A percentile compares a stretch with the other conserved stretches of the same genome.
phyloP scores from a whole-genome alignment of 37 sponge, comb jelly and placozoan genomes.

The Aplysina aerophoba region DNA sequence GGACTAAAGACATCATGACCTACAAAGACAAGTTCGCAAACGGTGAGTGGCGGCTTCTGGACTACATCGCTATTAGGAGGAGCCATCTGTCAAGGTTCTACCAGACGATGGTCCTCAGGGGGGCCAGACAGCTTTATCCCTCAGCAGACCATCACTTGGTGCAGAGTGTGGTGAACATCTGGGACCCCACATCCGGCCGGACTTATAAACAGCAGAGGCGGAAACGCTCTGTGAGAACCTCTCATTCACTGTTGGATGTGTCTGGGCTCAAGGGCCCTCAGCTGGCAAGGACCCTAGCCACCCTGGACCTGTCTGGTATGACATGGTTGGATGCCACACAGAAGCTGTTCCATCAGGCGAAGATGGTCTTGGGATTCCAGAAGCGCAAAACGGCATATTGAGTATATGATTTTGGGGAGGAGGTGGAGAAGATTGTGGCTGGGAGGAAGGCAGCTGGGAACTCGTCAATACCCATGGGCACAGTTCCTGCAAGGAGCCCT shows the following conservation, averaged over 20 bases:
- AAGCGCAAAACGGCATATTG: not conserved
- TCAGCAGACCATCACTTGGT: not conserved
- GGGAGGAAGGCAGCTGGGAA: too few species aligned
- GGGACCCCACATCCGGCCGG: not conserved
- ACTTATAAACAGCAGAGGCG: not conserved
- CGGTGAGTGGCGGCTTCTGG: slow-evolving; percentile 1
- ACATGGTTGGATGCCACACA: not conserved
- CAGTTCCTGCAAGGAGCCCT: too few species aligned
- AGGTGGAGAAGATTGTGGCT: too few species aligned
- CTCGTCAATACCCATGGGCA: too few species aligned
- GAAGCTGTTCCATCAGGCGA: not conserved
- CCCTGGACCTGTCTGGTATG: not conserved
- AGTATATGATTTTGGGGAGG: too few species aligned
- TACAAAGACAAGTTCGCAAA: slow-evolving; percentile 7
- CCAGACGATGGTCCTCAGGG: slow-evolving; percentile 3
- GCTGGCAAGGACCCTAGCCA: not conserved
- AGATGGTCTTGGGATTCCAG: not conserved
- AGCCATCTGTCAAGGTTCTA: not conserved
- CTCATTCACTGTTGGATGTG: not conserved
- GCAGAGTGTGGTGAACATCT: not conserved
- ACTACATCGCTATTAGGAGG: slow-evolving; percentile 6
- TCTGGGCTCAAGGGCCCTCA: not conserved
- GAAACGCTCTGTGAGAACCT: not conserved
- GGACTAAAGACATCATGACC: not conserved
- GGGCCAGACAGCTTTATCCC: not conserved